These are phyloP conservation scores for Momotus momota DNA, from an alignment of 2,797 vertebrate species.

Conservation along the genomic window DNA sequence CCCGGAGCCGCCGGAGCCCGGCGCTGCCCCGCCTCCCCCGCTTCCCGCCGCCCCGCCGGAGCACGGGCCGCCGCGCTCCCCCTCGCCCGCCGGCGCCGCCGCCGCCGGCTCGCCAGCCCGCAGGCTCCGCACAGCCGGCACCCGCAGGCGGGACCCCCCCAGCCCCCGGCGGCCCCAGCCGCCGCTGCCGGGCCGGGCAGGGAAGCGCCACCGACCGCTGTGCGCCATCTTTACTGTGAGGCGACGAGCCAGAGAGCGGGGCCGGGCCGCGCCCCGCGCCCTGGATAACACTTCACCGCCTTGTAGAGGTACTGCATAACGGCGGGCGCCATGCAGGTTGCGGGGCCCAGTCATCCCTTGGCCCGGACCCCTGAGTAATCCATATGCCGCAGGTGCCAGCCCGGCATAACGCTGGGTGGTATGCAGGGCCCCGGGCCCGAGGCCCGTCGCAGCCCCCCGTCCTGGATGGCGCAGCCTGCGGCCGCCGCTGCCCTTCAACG, in stretches of 20 bases:
- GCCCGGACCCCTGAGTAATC: neutral
- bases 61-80: conserved; percentile 65
- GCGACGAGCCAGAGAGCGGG: conserved; percentile 93
- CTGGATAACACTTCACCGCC: conserved; percentile 15
- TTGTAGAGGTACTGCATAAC: conserved; percentile 15
- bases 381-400: rapidly evolving
- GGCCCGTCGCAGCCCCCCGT: neutral
- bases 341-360: neutral
- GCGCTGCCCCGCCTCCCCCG: conserved; percentile 77
- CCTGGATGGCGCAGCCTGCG: neutral
- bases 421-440: neutral
- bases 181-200: conserved; percentile 98
- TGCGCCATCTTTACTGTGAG: conserved; percentile 99
- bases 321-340: conserved; percentile 36
- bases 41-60: conserved; percentile 26
- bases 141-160: conserved; percentile 86
- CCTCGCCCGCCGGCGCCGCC: conserved; percentile 51
- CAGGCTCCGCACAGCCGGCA: conserved; percentile 85
- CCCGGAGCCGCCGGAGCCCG: conserved; percentile 86
- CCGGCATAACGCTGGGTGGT: neutral
- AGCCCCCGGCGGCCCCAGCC: conserved; percentile 81
- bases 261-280: conserved; percentile 87
- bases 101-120: conserved; percentile 87
- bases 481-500: neutral
- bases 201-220: conserved; percentile 99